phyloP scores from a whole-genome alignment of 2,888 invertebrate genomes.

The Holacanthella duospinosa region DNA sequence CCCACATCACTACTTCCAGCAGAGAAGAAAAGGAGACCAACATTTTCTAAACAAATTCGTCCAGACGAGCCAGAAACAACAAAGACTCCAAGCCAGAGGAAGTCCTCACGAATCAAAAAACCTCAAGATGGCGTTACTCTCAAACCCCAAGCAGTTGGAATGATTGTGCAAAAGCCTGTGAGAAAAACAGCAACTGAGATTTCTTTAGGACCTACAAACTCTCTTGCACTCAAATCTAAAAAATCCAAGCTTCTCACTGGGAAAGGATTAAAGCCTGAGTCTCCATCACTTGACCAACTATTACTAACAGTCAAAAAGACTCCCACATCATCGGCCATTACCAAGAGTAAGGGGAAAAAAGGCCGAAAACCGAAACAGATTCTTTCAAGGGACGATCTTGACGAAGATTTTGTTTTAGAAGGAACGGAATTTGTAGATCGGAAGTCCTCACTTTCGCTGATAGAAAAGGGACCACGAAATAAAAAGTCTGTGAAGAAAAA shows the following conservation, averaged over 20 bases:
- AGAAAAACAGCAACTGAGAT: neutral
- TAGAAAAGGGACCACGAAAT: neutral
- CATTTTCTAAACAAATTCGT: neutral
- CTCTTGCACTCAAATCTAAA: neutral
- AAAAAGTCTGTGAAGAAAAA: neutral
- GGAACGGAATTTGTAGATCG: too few relatives aligned
- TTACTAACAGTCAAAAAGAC: neutral
- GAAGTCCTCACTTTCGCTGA: neutral
- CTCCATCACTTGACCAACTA: neutral
- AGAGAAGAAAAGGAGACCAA: neutral
- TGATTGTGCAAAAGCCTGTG: neutral
- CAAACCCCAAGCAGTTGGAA: neutral
- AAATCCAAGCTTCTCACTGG: neutral
- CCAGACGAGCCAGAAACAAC: conserved; percentile 10
- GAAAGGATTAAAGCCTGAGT: neutral
- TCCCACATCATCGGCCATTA: neutral
- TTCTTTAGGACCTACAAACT: neutral
- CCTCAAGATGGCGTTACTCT: neutral
- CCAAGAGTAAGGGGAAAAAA: neutral
- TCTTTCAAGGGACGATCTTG: neutral
- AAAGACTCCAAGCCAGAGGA: conserved; percentile 18
- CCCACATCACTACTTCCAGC: neutral
- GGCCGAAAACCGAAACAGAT: neutral
- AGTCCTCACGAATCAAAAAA: conserved; percentile 1
- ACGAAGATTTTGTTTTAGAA: too few relatives aligned